Base-by-base conservation (phyloP, 2,888 invertebrate genomes). In the Polydrusus cervinus region DNA sequence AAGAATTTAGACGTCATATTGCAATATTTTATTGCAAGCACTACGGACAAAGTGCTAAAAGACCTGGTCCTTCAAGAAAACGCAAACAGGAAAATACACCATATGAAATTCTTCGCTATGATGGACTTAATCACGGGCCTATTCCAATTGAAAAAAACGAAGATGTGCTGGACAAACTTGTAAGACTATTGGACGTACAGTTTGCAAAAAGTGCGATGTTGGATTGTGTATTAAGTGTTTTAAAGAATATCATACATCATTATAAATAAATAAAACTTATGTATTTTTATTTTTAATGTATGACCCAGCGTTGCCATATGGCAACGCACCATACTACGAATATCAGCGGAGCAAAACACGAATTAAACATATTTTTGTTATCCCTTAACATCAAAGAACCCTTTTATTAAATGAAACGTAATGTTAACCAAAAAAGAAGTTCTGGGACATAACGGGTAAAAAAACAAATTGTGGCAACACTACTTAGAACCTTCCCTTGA, bases 181-280 rank as follows among this genome's bases (percentile, higher is more conserved):
- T 47, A 14, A 2, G 2, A 47, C 14, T 11, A 47, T 47, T 47
- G 14, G 13, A 1, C 14, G 47, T 47, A 47, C 47, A 14, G 47
- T n/a, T 47, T 47, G 40, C n/a, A n/a, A 47, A n/a, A 40, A 6
- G 40, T 40, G 47, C 7, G 14, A 47, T n/a, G 47, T n/a, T 47
- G 47, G 47, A 14, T n/a, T 47, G n/a, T 47, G 47, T 47, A 47
- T 47, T 47, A 47, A 47, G 7, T 47, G 47, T 47, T 47, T 14
- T n/a, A 47, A 47, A 14, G 40, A 40, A 40, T 40, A 47, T 14
- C 14, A 47, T 6, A 3, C 47, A 13, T n/a, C 3, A 45, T 6
- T 45, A 47, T 47, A 40, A 40, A 40, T 47, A 13, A 47, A 11
- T 14, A n/a, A 47, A 47, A 47, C n/a, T 47, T 47, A 40, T 40